These are phyloP conservation scores for Andrena minutula DNA, from an alignment of 2,888 invertebrate genomes.

Conservation along the genomic window DNA sequence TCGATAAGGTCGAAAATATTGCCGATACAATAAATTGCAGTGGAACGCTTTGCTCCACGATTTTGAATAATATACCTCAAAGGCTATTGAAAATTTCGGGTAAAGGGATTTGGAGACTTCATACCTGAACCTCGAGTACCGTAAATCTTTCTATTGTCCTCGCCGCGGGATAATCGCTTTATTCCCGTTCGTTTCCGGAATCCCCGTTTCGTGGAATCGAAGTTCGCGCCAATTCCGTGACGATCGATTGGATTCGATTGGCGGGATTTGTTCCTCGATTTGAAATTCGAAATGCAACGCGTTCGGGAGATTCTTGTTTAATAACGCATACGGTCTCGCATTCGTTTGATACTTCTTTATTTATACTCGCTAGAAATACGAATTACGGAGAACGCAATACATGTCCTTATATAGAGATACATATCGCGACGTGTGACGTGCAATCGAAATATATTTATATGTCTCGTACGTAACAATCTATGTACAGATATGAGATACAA, in stretches of 20 bases:
- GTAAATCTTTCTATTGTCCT: constrained; percentile 13
- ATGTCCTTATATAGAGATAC: constrained; percentile 32
- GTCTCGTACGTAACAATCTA: constrained; percentile 60
- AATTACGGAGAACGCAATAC: constrained; percentile 40
- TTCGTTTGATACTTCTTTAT: constrained; percentile 50
- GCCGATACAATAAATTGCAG: background rate
- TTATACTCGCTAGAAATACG: constrained; percentile 47
- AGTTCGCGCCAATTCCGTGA: background rate
- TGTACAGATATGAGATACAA: constrained; percentile 59
- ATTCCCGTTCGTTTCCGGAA: background rate
- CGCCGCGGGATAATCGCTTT: background rate
- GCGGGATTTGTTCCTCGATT: background rate
- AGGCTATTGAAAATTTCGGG: background rate
- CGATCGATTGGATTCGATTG: background rate
- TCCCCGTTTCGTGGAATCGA: background rate
- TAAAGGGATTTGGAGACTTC: background rate
- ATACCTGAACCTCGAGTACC: background rate
- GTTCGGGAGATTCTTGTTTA: background rate
- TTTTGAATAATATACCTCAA: background rate
- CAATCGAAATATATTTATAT: constrained; percentile 58
- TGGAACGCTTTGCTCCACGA: background rate
- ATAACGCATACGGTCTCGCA: background rate
- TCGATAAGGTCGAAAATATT: constrained; percentile 15
- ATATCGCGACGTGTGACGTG: constrained; percentile 34
- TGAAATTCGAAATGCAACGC: background rate